These are phyloP conservation scores for Embidobia sp. DNA, from an alignment of 2,888 invertebrate species.

Conservation along the genomic window DNA sequence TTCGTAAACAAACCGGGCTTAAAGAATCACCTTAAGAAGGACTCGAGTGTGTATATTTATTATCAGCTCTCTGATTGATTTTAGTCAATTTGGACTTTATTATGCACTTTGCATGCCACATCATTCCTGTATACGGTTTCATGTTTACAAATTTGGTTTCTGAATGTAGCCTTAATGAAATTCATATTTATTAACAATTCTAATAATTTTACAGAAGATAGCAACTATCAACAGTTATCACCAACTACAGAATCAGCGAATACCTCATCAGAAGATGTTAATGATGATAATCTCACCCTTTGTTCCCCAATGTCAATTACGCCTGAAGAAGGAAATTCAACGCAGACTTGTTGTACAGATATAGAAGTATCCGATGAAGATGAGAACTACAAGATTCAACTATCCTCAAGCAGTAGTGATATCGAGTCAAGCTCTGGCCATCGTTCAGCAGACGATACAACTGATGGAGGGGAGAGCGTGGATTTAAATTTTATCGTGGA, in stretches of 20 bases:
- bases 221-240: neutral
- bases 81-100: too few relatives aligned
- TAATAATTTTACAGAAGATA: constrained; percentile 4
- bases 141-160: neutral
- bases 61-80: too few relatives aligned
- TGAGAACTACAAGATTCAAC: neutral
- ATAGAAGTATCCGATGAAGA: constrained; percentile 2
- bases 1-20: too few relatives aligned
- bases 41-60: too few relatives aligned
- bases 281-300: too few relatives aligned
- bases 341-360: neutral
- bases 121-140: too few relatives aligned
- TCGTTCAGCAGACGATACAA: too few relatives aligned
- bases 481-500: constrained; percentile 2
- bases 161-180: constrained; percentile 1
- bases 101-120: too few relatives aligned
- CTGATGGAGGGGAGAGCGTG: too few relatives aligned
- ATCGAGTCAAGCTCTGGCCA: constrained; percentile 3
- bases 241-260: neutral
- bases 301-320: too few relatives aligned
- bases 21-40: too few relatives aligned
- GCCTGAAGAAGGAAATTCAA: neutral
- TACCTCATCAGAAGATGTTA: too few relatives aligned
- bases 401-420: constrained; percentile 4
- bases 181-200: constrained; percentile 1